Base-by-base conservation (phyloP, 2,797 vertebrate genomes). In the Dallia pectoralis region DNA sequence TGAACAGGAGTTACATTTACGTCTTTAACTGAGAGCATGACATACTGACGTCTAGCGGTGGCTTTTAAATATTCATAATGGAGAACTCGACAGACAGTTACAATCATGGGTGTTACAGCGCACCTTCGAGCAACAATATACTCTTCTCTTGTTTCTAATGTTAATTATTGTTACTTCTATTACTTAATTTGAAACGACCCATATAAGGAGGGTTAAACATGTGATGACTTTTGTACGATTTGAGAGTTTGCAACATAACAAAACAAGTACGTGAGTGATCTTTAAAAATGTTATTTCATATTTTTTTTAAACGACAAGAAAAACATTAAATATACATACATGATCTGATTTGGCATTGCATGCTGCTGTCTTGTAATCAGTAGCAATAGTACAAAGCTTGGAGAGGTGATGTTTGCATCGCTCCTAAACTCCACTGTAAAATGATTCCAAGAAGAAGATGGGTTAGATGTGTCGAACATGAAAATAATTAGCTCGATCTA, bases 41-140 rank as follows among this genome's bases (percentile, higher is more conserved):
- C 53, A 70, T 56, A 36, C 68, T 56, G 68, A n/a, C 68, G 56
- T 25, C 68, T 14, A 22, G 49, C 14, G 68, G 68, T 25, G 27
- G 11, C 9, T 36, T 8, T 3, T 12, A 36, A 12, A 27, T 53
- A 33, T 56, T 32, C 33, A 4, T 9, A 0, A 3, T 15, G 0
- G 27, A 19, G n/a, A 40, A 4, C 36, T 40, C 6, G 5, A 40
- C 36, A 2, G 36, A 40, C 36, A 6, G 1, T 40, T 40, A 9
- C 36, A 40, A 40, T 9, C 36, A 40, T 40, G 9, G 36, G 6
- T 40, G 32, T 65, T 22, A 22, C 32, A 36, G 33, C 30, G 12
- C 14, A 40, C 6, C 33, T 56, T 40, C 1, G 36, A 40, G 36
- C 36, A 40, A 40, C 36, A 56, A 53, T 8, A 56, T 19, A 19